These are phyloP conservation scores for Caenorhabditis sinica DNA, from an alignment of 2,888 invertebrate species.

Conservation along the genomic window DNA sequence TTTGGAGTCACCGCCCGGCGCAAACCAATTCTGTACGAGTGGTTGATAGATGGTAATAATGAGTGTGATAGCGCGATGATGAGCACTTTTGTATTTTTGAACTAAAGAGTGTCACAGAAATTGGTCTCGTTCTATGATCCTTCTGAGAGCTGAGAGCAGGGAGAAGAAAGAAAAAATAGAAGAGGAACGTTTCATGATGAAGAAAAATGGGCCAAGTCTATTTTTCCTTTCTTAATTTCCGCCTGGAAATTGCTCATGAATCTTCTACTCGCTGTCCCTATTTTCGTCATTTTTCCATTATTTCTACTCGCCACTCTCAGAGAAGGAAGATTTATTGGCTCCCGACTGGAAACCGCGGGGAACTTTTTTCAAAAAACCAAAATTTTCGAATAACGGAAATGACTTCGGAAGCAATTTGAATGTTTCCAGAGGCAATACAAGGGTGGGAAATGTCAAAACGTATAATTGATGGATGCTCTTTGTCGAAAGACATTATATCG, in stretches of 20 bases:
- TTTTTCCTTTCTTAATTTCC: background rate
- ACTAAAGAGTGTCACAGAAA: too few relatives aligned
- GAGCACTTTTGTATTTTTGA: too few relatives aligned
- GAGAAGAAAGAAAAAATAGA: background rate
- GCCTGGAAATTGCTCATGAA: background rate
- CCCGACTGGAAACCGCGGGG: too few relatives aligned
- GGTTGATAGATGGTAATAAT: too few relatives aligned
- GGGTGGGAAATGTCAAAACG: background rate
- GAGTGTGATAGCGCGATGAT: too few relatives aligned
- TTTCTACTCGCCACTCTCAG: too few relatives aligned
- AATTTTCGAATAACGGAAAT: background rate
- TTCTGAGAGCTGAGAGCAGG: background rate
- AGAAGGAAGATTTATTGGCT: too few relatives aligned
- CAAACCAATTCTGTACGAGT: too few relatives aligned
- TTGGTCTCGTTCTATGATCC: too few relatives aligned
- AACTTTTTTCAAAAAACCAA: background rate
- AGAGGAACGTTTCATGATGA: background rate
- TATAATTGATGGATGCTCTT: background rate
- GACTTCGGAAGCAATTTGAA: background rate
- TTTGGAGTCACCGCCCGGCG: too few relatives aligned
- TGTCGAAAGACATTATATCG: background rate
- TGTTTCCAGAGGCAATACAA: background rate
- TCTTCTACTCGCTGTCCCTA: background rate
- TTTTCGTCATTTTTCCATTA: background rate
- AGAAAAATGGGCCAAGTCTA: too few relatives aligned